phyloP scores from a whole-genome alignment of 2,888 invertebrate genomes.

The Cephus runcator region DNA sequence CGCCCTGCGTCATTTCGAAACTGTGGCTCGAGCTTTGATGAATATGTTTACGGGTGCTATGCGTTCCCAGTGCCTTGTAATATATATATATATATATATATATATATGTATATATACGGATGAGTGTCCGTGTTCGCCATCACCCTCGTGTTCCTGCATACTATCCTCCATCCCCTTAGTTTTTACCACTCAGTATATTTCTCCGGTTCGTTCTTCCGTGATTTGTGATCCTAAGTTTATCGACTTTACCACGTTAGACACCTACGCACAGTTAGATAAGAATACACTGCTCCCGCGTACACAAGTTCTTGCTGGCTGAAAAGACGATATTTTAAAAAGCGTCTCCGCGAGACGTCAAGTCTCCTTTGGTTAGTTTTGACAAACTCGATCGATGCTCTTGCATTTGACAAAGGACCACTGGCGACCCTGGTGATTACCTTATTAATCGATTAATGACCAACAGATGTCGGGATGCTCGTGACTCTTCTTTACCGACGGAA shows the following conservation, averaged over 20 bases:
- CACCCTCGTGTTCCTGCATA: neutral
- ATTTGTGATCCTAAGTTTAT: constrained; percentile 11
- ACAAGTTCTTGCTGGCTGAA: neutral
- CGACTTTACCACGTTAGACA: neutral
- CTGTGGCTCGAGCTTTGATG: neutral
- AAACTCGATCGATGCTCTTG: neutral
- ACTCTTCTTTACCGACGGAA: neutral
- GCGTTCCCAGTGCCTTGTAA: neutral
- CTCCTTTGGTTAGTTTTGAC: neutral
- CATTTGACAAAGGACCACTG: neutral
- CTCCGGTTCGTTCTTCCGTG: constrained; percentile 8
- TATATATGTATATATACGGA: neutral
- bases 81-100: neutral
- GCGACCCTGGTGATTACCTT: neutral
- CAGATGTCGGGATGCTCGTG: neutral
- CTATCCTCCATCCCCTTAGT: neutral
- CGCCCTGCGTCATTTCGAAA: neutral
- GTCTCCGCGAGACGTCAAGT: too few species aligned
- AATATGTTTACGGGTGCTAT: constrained; percentile 15
- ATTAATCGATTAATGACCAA: neutral
- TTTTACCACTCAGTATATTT: neutral
- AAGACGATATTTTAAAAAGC: neutral
- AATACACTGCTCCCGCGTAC: neutral
- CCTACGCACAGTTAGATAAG: neutral
- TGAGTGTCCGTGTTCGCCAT: neutral